Conservation (phyloP, 2,797 vertebrate genomes). For the Furcifer pardalis region DNA sequence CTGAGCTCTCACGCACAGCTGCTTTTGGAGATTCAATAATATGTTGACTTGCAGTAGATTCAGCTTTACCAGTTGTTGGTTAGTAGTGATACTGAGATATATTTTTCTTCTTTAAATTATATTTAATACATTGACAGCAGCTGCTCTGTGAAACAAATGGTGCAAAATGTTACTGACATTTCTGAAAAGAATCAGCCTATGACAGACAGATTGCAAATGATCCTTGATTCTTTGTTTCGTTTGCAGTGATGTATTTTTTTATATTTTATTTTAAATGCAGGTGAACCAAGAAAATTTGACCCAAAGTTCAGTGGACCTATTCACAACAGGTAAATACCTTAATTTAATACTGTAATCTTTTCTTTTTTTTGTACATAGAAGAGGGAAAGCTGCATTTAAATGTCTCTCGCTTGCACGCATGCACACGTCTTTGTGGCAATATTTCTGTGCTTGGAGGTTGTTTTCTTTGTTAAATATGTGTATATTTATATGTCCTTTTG, state of each 20-base stretch:
- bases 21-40: not conserved
- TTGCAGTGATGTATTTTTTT: slow-evolving; percentile 50
- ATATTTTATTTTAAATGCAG: slow-evolving; percentile 82
- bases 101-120: not conserved
- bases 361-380: slow-evolving; percentile 34
- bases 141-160: not conserved
- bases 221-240: slow-evolving; percentile 39
- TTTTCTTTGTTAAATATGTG: not conserved
- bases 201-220: not conserved
- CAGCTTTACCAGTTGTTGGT: not conserved
- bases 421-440: not conserved
- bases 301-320: slow-evolving; percentile 92
- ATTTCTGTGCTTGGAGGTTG: not conserved
- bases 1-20: not conserved
- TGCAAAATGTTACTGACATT: slow-evolving; percentile 18
- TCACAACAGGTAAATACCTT: slow-evolving; percentile 85
- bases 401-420: not conserved
- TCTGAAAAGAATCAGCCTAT: not conserved
- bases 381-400: not conserved
- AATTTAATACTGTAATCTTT: slow-evolving; percentile 36
- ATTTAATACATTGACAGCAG: not conserved
- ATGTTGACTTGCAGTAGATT: not conserved
- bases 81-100: not conserved
- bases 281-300: slow-evolving; percentile 90
- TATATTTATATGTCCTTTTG: not conserved